Percentiles rank a stretch among this genome's conserved stretches.
phyloP scores from a whole-genome alignment of 2,888 invertebrate species.

The Sabatieria punctata region DNA sequence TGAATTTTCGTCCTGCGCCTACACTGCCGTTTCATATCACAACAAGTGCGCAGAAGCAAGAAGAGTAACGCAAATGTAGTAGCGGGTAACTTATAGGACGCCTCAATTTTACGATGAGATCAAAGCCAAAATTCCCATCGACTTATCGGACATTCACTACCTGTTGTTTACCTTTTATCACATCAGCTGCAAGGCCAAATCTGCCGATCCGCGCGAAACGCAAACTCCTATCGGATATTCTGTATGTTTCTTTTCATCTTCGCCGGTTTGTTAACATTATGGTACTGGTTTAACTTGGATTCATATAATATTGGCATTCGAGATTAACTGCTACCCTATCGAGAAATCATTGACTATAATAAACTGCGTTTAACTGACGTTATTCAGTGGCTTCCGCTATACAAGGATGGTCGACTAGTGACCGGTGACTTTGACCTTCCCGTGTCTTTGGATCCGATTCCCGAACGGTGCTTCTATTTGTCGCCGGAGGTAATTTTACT shows the following conservation, averaged over 20 bases:
- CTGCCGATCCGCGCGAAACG: constrained; percentile 46
- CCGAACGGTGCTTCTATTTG: constrained; percentile 44
- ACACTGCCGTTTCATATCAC: constrained; percentile 78
- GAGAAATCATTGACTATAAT: too few relatives aligned
- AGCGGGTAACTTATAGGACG: constrained; percentile 23
- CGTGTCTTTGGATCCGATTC: constrained; percentile 76
- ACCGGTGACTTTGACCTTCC: constrained; percentile 51
- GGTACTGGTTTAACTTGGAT: background rate
- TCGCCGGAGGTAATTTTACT: constrained; percentile 31
- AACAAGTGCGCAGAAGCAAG: constrained; percentile 49
- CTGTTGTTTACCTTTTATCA: constrained; percentile 87
- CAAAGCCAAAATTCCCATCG: constrained; percentile 73
- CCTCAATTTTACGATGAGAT: constrained; percentile 88
- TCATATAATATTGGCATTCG: too few relatives aligned
- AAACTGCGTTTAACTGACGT: too few relatives aligned
- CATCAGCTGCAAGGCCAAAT: constrained; percentile 77
- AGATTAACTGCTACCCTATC: too few relatives aligned
- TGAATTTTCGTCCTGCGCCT: constrained; percentile 66
- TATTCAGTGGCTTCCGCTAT: constrained; percentile 74
- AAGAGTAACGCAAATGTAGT: background rate
- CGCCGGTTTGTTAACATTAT: constrained; percentile 1
- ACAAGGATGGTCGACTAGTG: constrained; percentile 66
- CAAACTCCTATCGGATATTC: constrained; percentile 86
- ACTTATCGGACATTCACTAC: constrained; percentile 74
- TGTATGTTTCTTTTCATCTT: constrained; percentile 43